These are phyloP conservation scores for Odontothrips loti DNA, from an alignment of 2,888 invertebrate genomes.

Conservation along the genomic window DNA sequence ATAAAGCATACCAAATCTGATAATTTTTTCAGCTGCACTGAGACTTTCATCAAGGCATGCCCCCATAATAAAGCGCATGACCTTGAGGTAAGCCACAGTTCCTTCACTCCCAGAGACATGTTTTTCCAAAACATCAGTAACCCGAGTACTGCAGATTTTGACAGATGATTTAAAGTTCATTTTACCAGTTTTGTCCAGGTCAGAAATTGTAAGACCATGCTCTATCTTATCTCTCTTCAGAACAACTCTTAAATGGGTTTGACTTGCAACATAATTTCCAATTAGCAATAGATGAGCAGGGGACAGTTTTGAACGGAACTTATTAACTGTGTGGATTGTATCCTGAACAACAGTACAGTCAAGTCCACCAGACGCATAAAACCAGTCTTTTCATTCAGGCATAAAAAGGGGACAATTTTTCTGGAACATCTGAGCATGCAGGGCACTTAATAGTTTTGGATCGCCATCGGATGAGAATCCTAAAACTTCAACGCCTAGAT, in stretches of 20 bases:
- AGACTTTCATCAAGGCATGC: not conserved
- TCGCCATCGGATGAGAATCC: not conserved
- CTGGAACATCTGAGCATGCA: not conserved
- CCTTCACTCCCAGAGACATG: not conserved
- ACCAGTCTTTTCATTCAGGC: not conserved
- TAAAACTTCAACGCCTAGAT: not conserved
- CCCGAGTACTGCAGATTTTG: conserved; percentile 1
- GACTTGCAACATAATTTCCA: not conserved
- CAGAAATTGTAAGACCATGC: not conserved
- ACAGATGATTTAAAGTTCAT: conserved; percentile 23
- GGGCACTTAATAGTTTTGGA: not conserved
- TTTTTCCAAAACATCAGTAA: not conserved
- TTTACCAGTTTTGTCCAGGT: conserved; percentile 18
- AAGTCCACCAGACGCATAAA: not conserved
- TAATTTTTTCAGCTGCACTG: not conserved
- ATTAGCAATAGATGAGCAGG: not conserved
- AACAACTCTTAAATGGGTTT: not conserved
- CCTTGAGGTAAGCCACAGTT: not conserved
- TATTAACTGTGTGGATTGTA: not conserved
- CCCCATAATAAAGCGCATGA: not conserved
- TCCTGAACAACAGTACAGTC: not conserved
- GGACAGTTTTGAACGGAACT: not conserved
- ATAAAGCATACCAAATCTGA: conserved; percentile 20
- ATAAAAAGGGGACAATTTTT: not conserved
- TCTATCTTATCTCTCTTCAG: not conserved